Percentiles rank a stretch among this genome's conserved stretches.
Conservation (phyloP, 2,113 vertebrate species). For the Chlamydotis undulata region DNA sequence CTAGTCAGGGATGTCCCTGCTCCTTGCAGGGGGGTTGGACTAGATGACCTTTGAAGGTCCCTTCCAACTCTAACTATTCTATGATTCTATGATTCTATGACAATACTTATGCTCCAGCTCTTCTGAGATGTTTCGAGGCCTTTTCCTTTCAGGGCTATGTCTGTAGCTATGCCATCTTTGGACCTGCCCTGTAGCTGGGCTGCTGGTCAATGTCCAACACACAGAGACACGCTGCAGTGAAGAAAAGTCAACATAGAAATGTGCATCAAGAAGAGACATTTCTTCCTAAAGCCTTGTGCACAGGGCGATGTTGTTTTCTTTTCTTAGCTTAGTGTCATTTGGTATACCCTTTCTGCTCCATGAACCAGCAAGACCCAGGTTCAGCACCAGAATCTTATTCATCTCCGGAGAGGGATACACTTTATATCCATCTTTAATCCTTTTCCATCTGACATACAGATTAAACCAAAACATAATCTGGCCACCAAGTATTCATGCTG, state of each 20-base stretch:
- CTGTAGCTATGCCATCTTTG: background rate
- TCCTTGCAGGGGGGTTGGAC: no score
- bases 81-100: no score
- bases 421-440: background rate
- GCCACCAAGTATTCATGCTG: background rate
- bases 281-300: background rate
- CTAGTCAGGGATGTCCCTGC: no score
- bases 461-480: background rate
- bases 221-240: background rate
- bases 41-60: no score
- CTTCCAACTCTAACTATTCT: no score
- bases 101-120: background rate
- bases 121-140: background rate
- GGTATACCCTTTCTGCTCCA: background rate
- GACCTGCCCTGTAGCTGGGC: background rate
- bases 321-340: background rate
- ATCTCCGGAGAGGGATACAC: background rate
- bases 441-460: background rate
- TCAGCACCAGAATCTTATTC: background rate
- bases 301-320: background rate
- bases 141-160: background rate
- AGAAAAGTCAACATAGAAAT: rapidly evolving
- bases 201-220: background rate
- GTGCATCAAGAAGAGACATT: background rate
- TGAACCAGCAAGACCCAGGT: background rate